A percentile compares a stretch with the other conserved stretches of the same genome.
These are phyloP conservation scores for Sclerodermus sp. DNA, from an alignment of 2,888 invertebrate species.

Conservation along the genomic window DNA sequence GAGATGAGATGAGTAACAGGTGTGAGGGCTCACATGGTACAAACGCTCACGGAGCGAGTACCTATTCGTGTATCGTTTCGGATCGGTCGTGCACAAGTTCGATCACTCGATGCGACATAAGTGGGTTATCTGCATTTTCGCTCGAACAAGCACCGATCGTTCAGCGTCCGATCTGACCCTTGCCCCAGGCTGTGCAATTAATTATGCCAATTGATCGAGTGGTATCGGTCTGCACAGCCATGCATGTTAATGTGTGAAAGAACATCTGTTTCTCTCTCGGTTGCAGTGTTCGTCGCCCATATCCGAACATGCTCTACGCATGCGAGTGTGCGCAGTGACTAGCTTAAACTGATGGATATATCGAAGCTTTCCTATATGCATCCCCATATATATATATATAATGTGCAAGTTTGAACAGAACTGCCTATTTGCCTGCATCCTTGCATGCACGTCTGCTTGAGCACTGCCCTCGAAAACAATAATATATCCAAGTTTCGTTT, in stretches of 20 bases:
- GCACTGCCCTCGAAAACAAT: too few species aligned
- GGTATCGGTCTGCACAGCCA: constrained; percentile 32
- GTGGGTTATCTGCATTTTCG: constrained; percentile 27
- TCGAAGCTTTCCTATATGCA: too few species aligned
- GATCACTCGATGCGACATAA: constrained; percentile 11
- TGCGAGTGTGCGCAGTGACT: background rate
- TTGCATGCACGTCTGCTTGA: too few species aligned
- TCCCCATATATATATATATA: too few species aligned
- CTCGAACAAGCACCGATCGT: constrained; percentile 22
- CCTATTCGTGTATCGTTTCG: background rate
- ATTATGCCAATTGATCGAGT: constrained; percentile 47
- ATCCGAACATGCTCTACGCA: background rate
- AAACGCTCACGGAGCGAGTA: too few species aligned
- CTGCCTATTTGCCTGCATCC: too few species aligned
- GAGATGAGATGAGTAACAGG: too few species aligned
- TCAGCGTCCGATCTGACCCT: constrained; percentile 19
- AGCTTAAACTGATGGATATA: background rate
- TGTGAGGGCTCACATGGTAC: too few species aligned
- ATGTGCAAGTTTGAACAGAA: too few species aligned
- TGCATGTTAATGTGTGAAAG: constrained; percentile 43
- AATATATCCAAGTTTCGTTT: too few species aligned
- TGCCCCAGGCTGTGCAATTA: constrained; percentile 30
- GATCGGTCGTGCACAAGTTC: background rate
- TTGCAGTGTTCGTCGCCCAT: background rate
- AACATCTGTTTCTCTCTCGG: constrained; percentile 34